Evolutionary conservation across 2,888 invertebrate species (phyloP), one percentile per base, ranked within the genome.

Genomic region (Drosophila infuscata): DNA sequence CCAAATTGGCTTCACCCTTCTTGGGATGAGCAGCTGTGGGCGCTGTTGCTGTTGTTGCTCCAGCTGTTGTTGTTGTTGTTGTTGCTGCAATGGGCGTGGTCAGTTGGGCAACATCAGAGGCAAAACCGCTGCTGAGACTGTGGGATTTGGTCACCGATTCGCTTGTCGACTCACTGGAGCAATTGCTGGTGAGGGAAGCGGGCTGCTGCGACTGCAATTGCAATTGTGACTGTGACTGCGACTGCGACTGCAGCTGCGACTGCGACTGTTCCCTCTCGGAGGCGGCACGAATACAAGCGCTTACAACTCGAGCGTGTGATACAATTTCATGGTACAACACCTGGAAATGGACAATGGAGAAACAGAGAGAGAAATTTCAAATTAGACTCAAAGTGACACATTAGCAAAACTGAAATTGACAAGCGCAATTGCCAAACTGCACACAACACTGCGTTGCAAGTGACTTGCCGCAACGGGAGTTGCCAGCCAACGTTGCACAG

Each of bases 251-350:
- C 1, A 71, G 79, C 41, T 88, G 84, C 3, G 70, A 78, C 36
- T 88, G 84, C 7, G 46, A 25, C n/a, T 88, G 91, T 86, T 92
- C 92, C 88, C 94, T 94, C 94, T 95, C 89, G 94, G 95, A 91
- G 94, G 95, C 92, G 94, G 95, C 92, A 94, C 96, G 94, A 96
- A 96, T 93, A 96, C 95, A 93, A 95, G 95, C 93, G 96, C 96
- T 94, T 96, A 97, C 97, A 93, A 96, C 96, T 94, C 96, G 96
- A 89, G 96, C 96, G 94, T 97, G 97, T 93, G 97, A 97, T 95
- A 97, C 97, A 94, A 98, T 97, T 94, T 98, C 97, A 92, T 96
- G 95, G 94, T 98, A 97, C 93, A 98, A 96, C 94, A 96, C 96
- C 98, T 98, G 95, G 33, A 94, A 94, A 80, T 29, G 46, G 35